Evolutionary conservation across 2,797 vertebrate species (phyloP).

Genomic region (Dendrocincla fuliginosa): DNA sequence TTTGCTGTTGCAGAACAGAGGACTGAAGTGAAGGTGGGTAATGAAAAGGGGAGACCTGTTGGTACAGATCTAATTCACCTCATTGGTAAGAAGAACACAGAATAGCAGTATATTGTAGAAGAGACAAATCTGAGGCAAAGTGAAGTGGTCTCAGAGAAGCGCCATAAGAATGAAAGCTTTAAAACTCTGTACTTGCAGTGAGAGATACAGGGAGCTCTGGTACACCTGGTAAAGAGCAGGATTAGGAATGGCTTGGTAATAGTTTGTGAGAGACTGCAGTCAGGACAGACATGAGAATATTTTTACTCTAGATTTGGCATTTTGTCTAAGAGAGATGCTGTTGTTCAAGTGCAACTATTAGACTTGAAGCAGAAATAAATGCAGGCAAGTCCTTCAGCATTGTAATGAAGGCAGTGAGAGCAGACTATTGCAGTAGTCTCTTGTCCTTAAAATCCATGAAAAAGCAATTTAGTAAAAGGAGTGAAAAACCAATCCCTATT

Average conservation of each 20-base stretch:
- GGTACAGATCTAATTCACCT: background rate
- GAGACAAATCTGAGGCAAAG: background rate
- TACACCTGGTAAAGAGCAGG: background rate
- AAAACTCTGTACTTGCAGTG: background rate
- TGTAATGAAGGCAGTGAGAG: constrained; percentile 8
- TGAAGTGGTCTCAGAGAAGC: background rate
- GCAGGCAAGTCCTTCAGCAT: background rate
- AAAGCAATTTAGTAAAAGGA: constrained; percentile 50
- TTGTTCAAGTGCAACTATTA: background rate
- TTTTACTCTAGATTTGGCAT: background rate
- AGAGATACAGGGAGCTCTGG: background rate
- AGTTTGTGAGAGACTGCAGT: background rate
- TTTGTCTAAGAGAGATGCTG: background rate
- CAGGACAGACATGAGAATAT: background rate
- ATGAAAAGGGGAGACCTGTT: background rate
- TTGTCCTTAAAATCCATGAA: constrained; percentile 56
- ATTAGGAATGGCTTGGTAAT: background rate
- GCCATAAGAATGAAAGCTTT: background rate
- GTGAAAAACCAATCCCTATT: constrained; percentile 44
- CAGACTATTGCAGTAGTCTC: background rate
- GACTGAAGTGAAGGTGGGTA: background rate
- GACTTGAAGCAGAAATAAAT: constrained; percentile 42
- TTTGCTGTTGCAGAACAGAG: background rate
- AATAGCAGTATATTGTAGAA: background rate
- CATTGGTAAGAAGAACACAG: background rate